These are phyloP conservation scores for Triplophysa rosa DNA, from an alignment of 2,113 vertebrate genomes.

Conservation along the genomic window DNA sequence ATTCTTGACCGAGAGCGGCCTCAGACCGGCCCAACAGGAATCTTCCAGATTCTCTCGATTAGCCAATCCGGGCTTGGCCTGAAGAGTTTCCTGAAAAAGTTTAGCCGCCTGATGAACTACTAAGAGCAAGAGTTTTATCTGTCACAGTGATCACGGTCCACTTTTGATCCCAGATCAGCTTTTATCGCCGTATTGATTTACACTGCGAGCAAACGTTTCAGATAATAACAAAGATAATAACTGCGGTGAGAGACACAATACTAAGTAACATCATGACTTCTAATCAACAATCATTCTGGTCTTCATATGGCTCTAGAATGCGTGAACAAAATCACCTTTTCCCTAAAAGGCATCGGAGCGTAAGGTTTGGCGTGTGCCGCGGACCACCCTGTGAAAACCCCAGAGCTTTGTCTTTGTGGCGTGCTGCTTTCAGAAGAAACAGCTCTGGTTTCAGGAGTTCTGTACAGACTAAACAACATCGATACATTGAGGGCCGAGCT, in stretches of 20 bases:
- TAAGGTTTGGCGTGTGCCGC: not conserved
- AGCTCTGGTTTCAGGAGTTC: not conserved
- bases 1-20: too few species aligned
- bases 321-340: not conserved
- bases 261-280: not conserved
- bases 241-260: not conserved
- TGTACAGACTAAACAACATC: not conserved
- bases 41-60: too few species aligned
- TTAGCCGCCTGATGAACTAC: not conserved
- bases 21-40: too few species aligned
- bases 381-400: not conserved
- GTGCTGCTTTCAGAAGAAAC: not conserved
- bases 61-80: too few species aligned
- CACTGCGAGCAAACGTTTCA: not conserved
- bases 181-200: not conserved
- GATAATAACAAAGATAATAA: not conserved
- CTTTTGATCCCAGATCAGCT: not conserved
- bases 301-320: not conserved
- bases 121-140: not conserved
- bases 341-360: not conserved
- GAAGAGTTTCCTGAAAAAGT: too few species aligned
- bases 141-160: constrained; percentile 2
- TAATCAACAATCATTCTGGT: not conserved
- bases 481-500: too few species aligned
- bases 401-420: constrained; percentile 3